Base-by-base conservation (phyloP, 1,140 invertebrate genomes). In the Heliconius himera region DNA sequence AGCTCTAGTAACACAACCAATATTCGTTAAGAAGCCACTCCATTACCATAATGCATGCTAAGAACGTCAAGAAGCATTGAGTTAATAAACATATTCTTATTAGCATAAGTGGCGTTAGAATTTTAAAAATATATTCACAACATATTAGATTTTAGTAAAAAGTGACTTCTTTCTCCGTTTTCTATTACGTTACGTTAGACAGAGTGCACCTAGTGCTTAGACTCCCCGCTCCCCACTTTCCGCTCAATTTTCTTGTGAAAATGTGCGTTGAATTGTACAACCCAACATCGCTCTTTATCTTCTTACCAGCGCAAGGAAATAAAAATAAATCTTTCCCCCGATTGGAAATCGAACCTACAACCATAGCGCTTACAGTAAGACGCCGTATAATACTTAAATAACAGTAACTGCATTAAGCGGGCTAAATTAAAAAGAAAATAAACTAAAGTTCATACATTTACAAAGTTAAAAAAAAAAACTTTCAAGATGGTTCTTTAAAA, bases 401-500 rank as follows among this genome's bases (percentile, higher is more conserved):
- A 8, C 16, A 26, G 22, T 26, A 66, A 66, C 60, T 66, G n/a
- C 49, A 51, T 22, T 22, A 22, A 56, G 54, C 2, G 20, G n/a
- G 9, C 1, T n/a, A 9, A 8, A 22, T 56, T 18, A 20, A 22
- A 8, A 56, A 20, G 18, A 3, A 8, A 56, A 18, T 22, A 56
- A 56, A 56, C 20, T 56, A 56, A 56, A 29, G n/a, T 70, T 70
- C 70, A 36, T 36, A 33, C 70, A 29, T 33, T 70, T 70, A 18
- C 2, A 36, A 29, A 18, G 22, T 18, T 70, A 71, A 51, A 51
- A 51, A 49, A 49, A 51, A 8, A 20, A 51, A 51, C 18, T 51
- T 51, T 51, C 18, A 51, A 51, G 49, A 51, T 51, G 18, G 54
- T 66, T 22, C 74, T 66, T 70, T 66, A 26, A 66, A 76, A 76